Percentiles rank a stretch among this genome's conserved stretches.
phyloP scores from a whole-genome alignment of 2,888 invertebrate genomes.

The Chrysodeixis includens region DNA sequence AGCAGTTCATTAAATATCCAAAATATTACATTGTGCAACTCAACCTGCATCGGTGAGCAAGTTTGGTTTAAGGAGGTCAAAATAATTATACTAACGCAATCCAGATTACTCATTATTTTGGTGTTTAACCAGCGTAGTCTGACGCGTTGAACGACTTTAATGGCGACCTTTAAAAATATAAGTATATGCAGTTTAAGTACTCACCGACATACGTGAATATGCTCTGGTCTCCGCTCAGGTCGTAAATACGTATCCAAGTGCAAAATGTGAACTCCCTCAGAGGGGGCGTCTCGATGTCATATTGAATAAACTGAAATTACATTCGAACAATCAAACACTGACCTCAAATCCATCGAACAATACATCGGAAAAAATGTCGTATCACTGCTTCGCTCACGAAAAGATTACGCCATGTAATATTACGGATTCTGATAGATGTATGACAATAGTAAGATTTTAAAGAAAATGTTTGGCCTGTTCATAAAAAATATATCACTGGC shows the following conservation, averaged over 20 bases:
- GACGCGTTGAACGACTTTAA: conserved; percentile 25
- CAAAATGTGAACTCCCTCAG: conserved; percentile 95
- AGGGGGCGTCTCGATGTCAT: conserved; percentile 92
- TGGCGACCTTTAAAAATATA: conserved; percentile 31
- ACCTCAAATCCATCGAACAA: not conserved
- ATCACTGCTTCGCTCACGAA: not conserved
- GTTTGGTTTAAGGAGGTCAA: conserved; percentile 71
- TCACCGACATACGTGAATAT: conserved; percentile 82
- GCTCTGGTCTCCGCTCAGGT: conserved; percentile 74
- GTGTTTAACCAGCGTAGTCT: conserved; percentile 32
- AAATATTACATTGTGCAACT: conserved; percentile 63
- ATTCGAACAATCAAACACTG: conserved; percentile 11
- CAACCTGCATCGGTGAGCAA: conserved; percentile 59
- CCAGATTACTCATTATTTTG: conserved; percentile 65
- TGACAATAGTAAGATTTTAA: not conserved
- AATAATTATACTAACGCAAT: conserved; percentile 69
- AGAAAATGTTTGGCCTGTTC: not conserved
- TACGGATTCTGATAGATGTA: not conserved
- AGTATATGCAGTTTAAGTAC: conserved; percentile 47
- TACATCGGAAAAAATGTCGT: not conserved
- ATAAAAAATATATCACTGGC: not conserved
- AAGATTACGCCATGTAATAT: not conserved
- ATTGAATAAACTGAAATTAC: conserved; percentile 87
- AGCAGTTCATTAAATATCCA: conserved; percentile 24
- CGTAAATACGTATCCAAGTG: conserved; percentile 93